Percentiles rank a stretch among this genome's conserved stretches.
These are phyloP conservation scores for Lochmaea crataegi DNA, from an alignment of 2,888 invertebrate genomes.

Conservation along the genomic window DNA sequence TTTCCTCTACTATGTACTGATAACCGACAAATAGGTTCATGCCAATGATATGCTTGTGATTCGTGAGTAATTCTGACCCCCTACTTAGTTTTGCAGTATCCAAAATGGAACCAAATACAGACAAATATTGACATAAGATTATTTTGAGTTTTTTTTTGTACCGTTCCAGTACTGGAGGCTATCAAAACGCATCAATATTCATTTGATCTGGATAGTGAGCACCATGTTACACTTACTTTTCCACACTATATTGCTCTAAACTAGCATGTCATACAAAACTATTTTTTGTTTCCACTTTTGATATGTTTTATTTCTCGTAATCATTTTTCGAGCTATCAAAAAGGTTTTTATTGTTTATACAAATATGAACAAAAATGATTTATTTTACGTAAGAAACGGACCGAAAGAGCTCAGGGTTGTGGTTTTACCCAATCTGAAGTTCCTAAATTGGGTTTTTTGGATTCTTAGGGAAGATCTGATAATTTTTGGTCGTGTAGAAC, in stretches of 20 bases:
- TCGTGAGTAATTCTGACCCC: too few species aligned
- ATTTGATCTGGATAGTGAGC: too few species aligned
- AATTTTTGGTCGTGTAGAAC: constrained; percentile 13
- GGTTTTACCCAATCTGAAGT: not conserved
- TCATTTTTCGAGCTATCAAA: not conserved
- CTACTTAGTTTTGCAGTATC: too few species aligned
- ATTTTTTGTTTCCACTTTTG: not conserved
- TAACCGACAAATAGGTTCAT: too few species aligned
- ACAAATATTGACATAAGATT: too few species aligned
- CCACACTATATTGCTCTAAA: not conserved
- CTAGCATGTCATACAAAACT: not conserved
- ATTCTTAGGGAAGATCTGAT: constrained; percentile 1
- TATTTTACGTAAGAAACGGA: not conserved
- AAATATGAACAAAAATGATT: constrained; percentile 4
- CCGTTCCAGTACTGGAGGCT: too few species aligned
- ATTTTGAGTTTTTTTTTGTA: too few species aligned
- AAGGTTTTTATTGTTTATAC: not conserved
- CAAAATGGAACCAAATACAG: too few species aligned
- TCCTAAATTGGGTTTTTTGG: not conserved
- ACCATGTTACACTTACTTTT: not conserved
- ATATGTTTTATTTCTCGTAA: not conserved
- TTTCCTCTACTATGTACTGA: too few species aligned
- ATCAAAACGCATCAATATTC: too few species aligned
- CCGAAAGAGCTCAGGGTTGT: not conserved
- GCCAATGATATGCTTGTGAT: too few species aligned